Evolutionary conservation across 2,113 vertebrate genomes (phyloP).

Genomic region (Megaptera novaeangliae): DNA sequence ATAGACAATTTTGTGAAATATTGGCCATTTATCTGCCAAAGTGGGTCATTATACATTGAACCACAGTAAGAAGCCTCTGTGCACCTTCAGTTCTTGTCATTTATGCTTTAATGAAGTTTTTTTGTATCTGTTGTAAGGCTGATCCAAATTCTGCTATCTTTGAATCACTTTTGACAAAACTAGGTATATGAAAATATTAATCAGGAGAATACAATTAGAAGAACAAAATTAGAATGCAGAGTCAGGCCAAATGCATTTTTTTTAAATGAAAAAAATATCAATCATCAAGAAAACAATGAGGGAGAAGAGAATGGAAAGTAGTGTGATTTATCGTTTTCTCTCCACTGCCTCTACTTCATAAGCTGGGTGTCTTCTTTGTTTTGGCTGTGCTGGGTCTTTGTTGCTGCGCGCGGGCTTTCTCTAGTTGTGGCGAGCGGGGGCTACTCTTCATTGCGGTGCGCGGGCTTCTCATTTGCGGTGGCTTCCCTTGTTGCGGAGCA

Average conservation of each 20-base stretch:
- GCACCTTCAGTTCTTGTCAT: constrained; percentile 43
- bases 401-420: too few species aligned
- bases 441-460: too few species aligned
- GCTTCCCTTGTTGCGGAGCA: too few species aligned
- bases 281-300: neutral
- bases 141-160: constrained; percentile 36
- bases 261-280: neutral
- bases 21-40: constrained; percentile 65
- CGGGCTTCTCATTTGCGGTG: too few species aligned
- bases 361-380: neutral
- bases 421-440: too few species aligned
- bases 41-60: constrained; percentile 53
- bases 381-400: too few species aligned
- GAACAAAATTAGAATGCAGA: constrained; percentile 37
- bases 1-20: constrained; percentile 65
- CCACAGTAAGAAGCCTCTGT: constrained; percentile 10
- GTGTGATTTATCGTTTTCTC: neutral
- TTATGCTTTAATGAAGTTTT: constrained; percentile 24
- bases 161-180: constrained; percentile 47
- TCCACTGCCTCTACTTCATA: neutral
- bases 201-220: neutral
- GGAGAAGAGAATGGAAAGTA: neutral
- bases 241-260: neutral
- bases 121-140: neutral
- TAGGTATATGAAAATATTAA: constrained; percentile 39